Conservation (phyloP, 2,888 invertebrate species). For the Drosophila vallismaia region DNA sequence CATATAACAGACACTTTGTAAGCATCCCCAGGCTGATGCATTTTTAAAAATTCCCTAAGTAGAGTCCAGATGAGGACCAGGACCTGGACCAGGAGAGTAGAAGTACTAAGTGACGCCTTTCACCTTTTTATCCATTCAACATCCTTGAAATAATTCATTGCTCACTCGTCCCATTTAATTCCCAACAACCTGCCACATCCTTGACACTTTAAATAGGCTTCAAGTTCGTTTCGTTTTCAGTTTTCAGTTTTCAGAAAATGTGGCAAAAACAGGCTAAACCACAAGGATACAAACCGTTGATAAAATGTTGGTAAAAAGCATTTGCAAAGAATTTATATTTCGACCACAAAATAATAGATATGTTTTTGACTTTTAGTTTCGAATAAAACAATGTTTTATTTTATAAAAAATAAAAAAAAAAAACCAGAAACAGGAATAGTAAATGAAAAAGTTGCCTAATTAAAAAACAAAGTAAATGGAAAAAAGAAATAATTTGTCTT, state of each 20-base stretch:
- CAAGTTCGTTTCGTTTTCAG: slow-evolving; percentile 11
- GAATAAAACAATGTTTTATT: background rate
- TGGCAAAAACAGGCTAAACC: slow-evolving; percentile 12
- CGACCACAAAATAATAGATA: background rate
- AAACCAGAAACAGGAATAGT: too few species aligned
- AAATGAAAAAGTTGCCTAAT: slow-evolving; percentile 40
- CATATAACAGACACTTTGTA: background rate
- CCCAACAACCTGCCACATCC: slow-evolving; percentile 19
- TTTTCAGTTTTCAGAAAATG: slow-evolving; percentile 15
- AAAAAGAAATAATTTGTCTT: slow-evolving; percentile 17
- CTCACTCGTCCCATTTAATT: slow-evolving; percentile 17
- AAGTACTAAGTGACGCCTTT: slow-evolving; percentile 9
- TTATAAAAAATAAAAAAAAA: background rate
- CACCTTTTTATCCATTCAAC: slow-evolving; percentile 12
- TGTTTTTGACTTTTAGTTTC: background rate
- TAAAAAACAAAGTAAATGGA: slow-evolving; percentile 37
- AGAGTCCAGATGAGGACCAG: background rate
- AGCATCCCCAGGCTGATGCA: slow-evolving; percentile 11
- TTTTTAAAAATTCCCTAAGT: slow-evolving; percentile 19
- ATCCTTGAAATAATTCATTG: slow-evolving; percentile 18
- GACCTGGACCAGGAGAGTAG: background rate
- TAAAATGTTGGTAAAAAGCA: slow-evolving; percentile 36
- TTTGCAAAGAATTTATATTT: slow-evolving; percentile 38
- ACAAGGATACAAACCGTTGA: slow-evolving; percentile 28
- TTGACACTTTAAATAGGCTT: slow-evolving; percentile 27